These are phyloP conservation scores for Ariolimax columbianus DNA, from an alignment of 2,888 invertebrate species.

Conservation along the genomic window DNA sequence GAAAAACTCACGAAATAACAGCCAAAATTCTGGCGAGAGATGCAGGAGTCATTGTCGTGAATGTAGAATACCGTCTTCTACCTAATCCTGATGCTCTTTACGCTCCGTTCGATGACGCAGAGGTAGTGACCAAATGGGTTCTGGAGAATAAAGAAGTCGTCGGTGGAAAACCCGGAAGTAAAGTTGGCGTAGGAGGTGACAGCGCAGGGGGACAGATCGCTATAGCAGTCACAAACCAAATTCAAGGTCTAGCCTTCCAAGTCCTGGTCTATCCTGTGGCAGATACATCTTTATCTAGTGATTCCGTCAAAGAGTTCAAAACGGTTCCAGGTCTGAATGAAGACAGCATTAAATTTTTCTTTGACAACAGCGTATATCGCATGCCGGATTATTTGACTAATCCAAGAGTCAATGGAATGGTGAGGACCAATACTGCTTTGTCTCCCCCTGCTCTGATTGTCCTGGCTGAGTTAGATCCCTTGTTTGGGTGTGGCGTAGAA, in stretches of 20 bases:
- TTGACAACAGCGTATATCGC: not conserved
- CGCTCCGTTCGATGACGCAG: constrained; percentile 53
- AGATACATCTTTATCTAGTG: not conserved
- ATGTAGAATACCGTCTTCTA: constrained; percentile 53
- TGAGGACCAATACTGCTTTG: constrained; percentile 26
- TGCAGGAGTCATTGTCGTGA: constrained; percentile 47
- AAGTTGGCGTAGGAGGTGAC: constrained; percentile 49
- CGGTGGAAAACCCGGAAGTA: constrained; percentile 27
- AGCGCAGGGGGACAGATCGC: constrained; percentile 46
- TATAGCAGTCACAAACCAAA: constrained; percentile 38
- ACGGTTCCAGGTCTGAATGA: not conserved
- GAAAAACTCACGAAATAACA: not conserved
- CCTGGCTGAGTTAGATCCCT: constrained; percentile 44
- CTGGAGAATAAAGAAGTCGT: constrained; percentile 46
- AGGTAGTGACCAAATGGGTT: constrained; percentile 48
- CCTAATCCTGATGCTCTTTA: constrained; percentile 46
- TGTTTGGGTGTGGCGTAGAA: constrained; percentile 28
- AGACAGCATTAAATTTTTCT: constrained; percentile 32
- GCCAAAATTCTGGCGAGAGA: constrained; percentile 30
- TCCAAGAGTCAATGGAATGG: constrained; percentile 41
- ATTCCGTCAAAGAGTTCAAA: constrained; percentile 23
- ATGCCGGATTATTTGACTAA: constrained; percentile 27
- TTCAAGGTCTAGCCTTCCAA: constrained; percentile 39
- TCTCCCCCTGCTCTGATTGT: constrained; percentile 46
- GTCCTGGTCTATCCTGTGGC: constrained; percentile 39